Conservation (phyloP, 2,113 vertebrate genomes). For the Xiphophorus maculatus region DNA sequence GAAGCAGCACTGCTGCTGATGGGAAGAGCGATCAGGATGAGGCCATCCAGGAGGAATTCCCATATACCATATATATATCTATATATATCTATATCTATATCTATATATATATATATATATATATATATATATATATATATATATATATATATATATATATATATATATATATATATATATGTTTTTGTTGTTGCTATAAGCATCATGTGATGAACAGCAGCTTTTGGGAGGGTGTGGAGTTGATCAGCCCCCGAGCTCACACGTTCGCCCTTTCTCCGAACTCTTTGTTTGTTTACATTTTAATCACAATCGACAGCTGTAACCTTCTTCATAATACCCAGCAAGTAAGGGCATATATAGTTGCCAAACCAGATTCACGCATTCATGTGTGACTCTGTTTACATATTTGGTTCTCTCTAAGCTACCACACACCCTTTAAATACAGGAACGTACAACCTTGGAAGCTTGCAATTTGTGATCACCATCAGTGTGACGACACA, state of each 20-base stretch:
- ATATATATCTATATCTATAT: no score
- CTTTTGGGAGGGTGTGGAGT: conserved; percentile 44
- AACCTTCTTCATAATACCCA: conserved; percentile 75
- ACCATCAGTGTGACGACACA: conserved; percentile 38
- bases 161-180: not conserved
- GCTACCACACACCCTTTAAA: conserved; percentile 64
- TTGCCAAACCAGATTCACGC: conserved; percentile 80
- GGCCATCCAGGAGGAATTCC: conserved; percentile 21
- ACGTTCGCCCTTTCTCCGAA: conserved; percentile 74
- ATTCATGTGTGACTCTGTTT: conserved; percentile 72
- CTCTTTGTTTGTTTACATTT: conserved; percentile 79
- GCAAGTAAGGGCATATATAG: conserved; percentile 79
- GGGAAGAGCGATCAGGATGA: conserved; percentile 45
- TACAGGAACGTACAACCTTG: conserved; percentile 55
- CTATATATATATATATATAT: not conserved
- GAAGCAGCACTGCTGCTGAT: conserved; percentile 60
- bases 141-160: not conserved
- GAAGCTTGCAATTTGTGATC: conserved; percentile 32
- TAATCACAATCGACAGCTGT: conserved; percentile 82
- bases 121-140: not conserved
- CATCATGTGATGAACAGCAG: conserved; percentile 22
- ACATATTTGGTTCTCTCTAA: conserved; percentile 63
- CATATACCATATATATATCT: no score
- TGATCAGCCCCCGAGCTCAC: conserved; percentile 70
- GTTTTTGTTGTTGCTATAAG: conserved; percentile 17